These are phyloP conservation scores for Axinella damicornis DNA, from an alignment of 37 sponge, comb jelly and placozoan species.

Conservation along the genomic window DNA sequence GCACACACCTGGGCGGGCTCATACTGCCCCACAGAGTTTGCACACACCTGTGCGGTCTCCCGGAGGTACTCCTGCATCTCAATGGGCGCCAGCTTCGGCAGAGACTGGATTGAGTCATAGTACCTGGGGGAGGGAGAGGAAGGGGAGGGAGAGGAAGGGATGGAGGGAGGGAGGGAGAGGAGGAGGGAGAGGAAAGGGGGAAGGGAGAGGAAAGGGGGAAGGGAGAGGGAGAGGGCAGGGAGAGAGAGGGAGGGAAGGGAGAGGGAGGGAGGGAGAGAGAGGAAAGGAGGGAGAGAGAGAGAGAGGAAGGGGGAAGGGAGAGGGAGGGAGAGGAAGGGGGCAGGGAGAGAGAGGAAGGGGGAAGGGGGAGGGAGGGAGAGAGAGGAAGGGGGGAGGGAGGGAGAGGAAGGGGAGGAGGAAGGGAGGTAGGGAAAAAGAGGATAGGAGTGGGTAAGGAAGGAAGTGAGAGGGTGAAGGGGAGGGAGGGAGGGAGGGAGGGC, in stretches of 20 bases:
- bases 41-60: slow-evolving; percentile 56
- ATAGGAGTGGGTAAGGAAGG: slow-evolving; percentile 16
- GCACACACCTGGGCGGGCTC: slow-evolving; percentile 60
- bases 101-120: slow-evolving; percentile 48
- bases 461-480: slow-evolving; percentile 27
- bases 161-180: slow-evolving; percentile 29
- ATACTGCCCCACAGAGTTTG: slow-evolving; percentile 23
- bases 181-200: background rate
- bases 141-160: slow-evolving; percentile 55
- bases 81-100: slow-evolving; percentile 30
- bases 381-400: slow-evolving; percentile 20
- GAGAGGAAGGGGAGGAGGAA: slow-evolving; percentile 21
- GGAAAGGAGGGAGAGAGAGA: slow-evolving; percentile 29
- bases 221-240: too few relatives aligned
- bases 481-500: slow-evolving; percentile 33
- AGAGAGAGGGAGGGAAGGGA: slow-evolving; percentile 31
- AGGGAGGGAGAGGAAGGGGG: slow-evolving; percentile 11
- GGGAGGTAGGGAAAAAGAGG: slow-evolving; percentile 24
- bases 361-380: slow-evolving; percentile 25
- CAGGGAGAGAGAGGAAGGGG: slow-evolving; percentile 29
- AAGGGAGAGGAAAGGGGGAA: slow-evolving; percentile 17
- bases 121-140: slow-evolving; percentile 33
- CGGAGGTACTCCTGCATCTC: slow-evolving; percentile 52
- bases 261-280: slow-evolving; percentile 14
- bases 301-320: slow-evolving; percentile 25